Percentiles rank a stretch among this genome's conserved stretches.
Evolutionary conservation across 92 coral and sea anemone genomes (phyloP).

Genomic region (Bergia puertoricense): DNA sequence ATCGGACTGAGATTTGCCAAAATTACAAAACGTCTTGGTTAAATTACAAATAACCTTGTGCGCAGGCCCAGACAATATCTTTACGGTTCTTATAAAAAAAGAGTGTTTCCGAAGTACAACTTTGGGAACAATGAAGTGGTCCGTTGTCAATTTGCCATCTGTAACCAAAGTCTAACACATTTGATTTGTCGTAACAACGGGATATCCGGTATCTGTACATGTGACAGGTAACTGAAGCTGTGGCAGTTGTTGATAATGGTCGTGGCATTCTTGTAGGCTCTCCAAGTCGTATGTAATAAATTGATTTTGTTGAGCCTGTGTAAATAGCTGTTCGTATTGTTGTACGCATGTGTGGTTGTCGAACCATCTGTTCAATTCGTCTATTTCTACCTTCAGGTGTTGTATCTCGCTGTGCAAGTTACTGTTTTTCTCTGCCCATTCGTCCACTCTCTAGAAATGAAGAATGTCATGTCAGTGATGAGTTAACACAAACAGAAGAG

Average conservation of each 20-base stretch:
- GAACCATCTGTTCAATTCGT: not conserved
- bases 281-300: not conserved
- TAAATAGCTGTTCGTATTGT: constrained; percentile 12
- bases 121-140: too few relatives aligned
- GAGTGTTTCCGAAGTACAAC: too few relatives aligned
- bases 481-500: too few relatives aligned
- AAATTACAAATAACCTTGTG: too few relatives aligned
- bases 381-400: not conserved
- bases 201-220: too few relatives aligned
- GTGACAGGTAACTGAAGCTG: not conserved
- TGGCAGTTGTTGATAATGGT: not conserved
- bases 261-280: not conserved
- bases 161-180: too few relatives aligned
- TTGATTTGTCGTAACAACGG: not conserved
- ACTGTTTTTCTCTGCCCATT: not conserved
- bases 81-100: too few relatives aligned
- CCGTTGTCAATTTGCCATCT: too few relatives aligned
- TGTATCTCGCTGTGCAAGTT: not conserved
- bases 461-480: not conserved
- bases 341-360: not conserved
- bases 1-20: too few relatives aligned
- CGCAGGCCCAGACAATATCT: too few relatives aligned
- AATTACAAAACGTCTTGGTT: too few relatives aligned
- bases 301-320: not conserved
- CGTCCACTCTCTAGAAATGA: not conserved